Evolutionary conservation across 2,113 vertebrate species (phyloP).

Genomic region (Chloroceryle aenea): DNA sequence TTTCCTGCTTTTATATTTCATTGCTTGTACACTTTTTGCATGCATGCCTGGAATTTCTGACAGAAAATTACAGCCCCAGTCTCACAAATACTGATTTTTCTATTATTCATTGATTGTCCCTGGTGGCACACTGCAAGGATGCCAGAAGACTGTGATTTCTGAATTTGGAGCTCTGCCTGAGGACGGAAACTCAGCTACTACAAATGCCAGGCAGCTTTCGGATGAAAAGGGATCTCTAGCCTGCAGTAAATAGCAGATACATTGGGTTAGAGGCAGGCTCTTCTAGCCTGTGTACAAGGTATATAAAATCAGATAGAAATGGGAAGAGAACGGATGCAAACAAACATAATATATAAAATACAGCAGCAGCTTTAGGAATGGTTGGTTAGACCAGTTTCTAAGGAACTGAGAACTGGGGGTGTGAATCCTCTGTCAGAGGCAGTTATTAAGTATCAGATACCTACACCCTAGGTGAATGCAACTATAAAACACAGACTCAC

Average conservation of each 20-base stretch:
- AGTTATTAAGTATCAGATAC: not conserved
- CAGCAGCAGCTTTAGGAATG: not conserved
- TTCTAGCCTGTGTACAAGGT: not conserved
- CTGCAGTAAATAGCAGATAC: not conserved
- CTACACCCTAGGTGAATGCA: not conserved
- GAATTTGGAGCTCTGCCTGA: not conserved
- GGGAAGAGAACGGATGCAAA: not conserved
- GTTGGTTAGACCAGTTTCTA: not conserved
- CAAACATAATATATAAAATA: not conserved
- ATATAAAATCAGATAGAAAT: not conserved
- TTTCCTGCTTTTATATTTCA: not conserved
- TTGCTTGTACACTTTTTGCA: not conserved
- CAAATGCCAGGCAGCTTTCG: not conserved
- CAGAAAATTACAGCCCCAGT: not conserved
- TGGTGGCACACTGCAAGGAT: not conserved
- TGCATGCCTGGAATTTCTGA: not conserved
- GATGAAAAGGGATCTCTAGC: not conserved
- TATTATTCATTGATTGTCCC: not conserved
- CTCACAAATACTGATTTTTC: not conserved
- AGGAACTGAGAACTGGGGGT: not conserved
- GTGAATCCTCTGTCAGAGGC: not conserved
- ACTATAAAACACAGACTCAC: not conserved
- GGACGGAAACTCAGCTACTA: not conserved
- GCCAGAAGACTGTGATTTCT: constrained; percentile 12
- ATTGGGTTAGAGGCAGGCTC: not conserved